Percentiles rank a stretch among this genome's conserved stretches.
Evolutionary conservation across 2,797 vertebrate species (phyloP).

Genomic region (Bryconaethiops microstoma): DNA sequence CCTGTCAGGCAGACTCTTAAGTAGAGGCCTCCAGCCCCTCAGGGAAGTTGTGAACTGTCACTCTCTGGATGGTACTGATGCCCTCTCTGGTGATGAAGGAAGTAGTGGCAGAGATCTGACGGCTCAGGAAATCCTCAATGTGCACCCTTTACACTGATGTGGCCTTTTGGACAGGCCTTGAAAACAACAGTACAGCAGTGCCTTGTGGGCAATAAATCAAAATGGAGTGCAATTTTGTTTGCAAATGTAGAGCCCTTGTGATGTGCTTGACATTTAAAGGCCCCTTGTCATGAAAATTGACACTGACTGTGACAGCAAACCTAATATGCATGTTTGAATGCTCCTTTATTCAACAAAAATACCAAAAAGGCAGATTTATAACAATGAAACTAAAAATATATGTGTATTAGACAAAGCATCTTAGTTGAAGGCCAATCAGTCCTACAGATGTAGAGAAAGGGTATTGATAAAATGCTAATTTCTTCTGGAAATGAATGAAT

Average conservation of each 20-base stretch:
- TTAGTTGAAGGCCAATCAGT: not conserved
- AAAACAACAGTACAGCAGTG: constrained; percentile 5
- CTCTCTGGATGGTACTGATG: constrained; percentile 35
- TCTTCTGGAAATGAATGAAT: no score
- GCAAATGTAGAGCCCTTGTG: constrained; percentile 25
- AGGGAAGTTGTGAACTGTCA: constrained; percentile 35
- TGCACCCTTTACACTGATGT: not conserved
- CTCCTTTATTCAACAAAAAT: not conserved
- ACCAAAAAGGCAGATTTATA: not conserved
- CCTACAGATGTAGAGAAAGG: not conserved
- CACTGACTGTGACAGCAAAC: constrained; percentile 2
- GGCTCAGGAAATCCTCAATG: constrained; percentile 20
- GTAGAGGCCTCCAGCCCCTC: constrained; percentile 29
- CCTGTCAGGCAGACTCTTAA: constrained; percentile 45
- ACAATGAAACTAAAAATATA: no score
- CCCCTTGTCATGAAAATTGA: constrained; percentile 14
- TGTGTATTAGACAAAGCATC: no score
- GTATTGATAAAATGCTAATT: no score
- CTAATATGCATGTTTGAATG: not conserved
- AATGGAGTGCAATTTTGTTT: constrained; percentile 27
- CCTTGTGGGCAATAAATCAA: constrained; percentile 14
- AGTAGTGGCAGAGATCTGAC: constrained; percentile 25
- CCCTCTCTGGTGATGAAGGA: constrained; percentile 37
- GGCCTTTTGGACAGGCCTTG: not conserved
- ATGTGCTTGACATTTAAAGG: constrained; percentile 30